phyloP scores from a whole-genome alignment of 2,113 vertebrate species.

The Erpornis zantholeuca region DNA sequence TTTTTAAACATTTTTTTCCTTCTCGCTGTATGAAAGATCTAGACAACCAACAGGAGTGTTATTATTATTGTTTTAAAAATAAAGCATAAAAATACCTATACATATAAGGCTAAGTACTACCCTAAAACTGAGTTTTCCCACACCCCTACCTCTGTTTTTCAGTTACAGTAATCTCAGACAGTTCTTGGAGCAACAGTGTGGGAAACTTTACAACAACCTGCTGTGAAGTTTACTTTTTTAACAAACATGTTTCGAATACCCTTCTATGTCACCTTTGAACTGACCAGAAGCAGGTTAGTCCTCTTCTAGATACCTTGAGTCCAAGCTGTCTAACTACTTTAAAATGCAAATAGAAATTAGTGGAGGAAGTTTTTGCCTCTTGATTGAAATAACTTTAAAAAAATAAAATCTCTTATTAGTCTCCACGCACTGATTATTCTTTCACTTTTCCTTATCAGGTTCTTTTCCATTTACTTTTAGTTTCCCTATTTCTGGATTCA shows the following conservation, averaged over 20 bases:
- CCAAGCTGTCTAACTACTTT: not conserved
- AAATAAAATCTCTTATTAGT: not conserved
- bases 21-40: not conserved
- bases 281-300: not conserved
- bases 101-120: not conserved
- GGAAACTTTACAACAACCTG: not conserved
- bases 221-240: not conserved
- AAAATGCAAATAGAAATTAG: not conserved
- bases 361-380: not conserved
- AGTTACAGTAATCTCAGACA: not conserved
- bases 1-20: not conserved
- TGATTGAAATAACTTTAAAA: not conserved
- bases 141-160: not conserved
- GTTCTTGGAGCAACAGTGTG: not conserved
- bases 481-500: constrained; percentile 8
- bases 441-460: not conserved
- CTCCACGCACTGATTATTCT: not conserved
- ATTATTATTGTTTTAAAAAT: not conserved
- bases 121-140: not conserved
- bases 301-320: not conserved
- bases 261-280: not conserved
- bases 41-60: not conserved
- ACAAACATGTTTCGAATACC: not conserved
- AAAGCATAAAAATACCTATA: not conserved
- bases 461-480: not conserved